Conservation (phyloP, 2,888 invertebrate species). For the Platycheirus albimanus region DNA sequence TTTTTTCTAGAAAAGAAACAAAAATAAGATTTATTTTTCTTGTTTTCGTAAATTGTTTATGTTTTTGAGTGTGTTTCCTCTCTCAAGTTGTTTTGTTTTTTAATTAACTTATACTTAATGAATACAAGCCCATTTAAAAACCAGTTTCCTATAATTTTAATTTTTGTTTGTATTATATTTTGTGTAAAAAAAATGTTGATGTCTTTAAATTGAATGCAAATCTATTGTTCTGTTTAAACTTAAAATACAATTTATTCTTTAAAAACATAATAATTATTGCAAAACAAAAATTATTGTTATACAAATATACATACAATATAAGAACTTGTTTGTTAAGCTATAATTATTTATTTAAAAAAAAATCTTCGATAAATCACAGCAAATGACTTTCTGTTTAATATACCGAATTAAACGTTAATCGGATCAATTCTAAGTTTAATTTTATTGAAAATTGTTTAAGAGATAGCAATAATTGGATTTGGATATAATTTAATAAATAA, state of each 20-base stretch:
- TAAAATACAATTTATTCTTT: slow-evolving; percentile 35
- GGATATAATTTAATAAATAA: slow-evolving; percentile 64
- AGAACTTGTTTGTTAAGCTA: background rate
- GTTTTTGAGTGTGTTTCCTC: slow-evolving; percentile 43
- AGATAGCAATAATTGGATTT: slow-evolving; percentile 51
- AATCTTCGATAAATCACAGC: slow-evolving; percentile 61
- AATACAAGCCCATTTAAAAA: slow-evolving; percentile 63
- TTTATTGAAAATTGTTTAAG: slow-evolving; percentile 41
- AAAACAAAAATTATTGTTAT: slow-evolving; percentile 36
- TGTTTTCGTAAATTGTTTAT: slow-evolving; percentile 36
- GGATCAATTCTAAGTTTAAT: slow-evolving; percentile 48
- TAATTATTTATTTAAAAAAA: slow-evolving; percentile 20
- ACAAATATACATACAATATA: slow-evolving; percentile 13
- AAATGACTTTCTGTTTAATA: slow-evolving; percentile 45
- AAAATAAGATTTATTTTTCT: slow-evolving; percentile 57
- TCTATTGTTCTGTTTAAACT: slow-evolving; percentile 29
- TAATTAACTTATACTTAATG: slow-evolving; percentile 33
- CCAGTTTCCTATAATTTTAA: slow-evolving; percentile 22
- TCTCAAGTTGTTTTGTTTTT: slow-evolving; percentile 24
- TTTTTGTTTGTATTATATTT: slow-evolving; percentile 31
- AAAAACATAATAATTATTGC: slow-evolving; percentile 44
- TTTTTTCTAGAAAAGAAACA: slow-evolving; percentile 56
- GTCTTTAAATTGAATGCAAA: slow-evolving; percentile 27
- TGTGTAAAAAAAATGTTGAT: slow-evolving; percentile 29
- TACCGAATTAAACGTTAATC: slow-evolving; percentile 39